A percentile compares a stretch with the other conserved stretches of the same genome.
Conservation (phyloP, 2,888 invertebrate genomes). For the Latheticus oryzae region DNA sequence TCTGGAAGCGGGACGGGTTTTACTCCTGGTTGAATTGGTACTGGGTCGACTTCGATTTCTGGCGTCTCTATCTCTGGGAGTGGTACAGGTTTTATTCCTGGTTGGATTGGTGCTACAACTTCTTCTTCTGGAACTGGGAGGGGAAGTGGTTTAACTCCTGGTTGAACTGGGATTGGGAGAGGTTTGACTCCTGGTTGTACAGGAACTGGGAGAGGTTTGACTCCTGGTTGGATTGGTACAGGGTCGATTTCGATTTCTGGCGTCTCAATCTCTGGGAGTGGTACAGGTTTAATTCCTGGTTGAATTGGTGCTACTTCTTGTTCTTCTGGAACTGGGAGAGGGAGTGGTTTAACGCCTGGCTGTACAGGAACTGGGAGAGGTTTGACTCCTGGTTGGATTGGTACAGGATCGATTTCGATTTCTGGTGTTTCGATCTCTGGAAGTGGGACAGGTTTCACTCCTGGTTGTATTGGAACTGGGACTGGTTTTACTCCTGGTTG, state of each 20-base stretch:
- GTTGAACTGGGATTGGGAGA: slow-evolving; percentile 12
- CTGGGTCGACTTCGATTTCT: slow-evolving; percentile 9
- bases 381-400: slow-evolving; percentile 19
- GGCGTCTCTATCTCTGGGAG: slow-evolving; percentile 3
- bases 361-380: slow-evolving; percentile 8
- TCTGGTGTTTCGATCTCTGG: slow-evolving; percentile 20
- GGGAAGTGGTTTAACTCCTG: slow-evolving; percentile 19
- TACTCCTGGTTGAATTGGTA: slow-evolving; percentile 6
- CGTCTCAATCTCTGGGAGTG: slow-evolving; percentile 13
- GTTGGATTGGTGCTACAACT: background rate
- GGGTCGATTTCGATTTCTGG: slow-evolving; percentile 12
- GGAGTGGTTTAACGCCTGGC: slow-evolving; percentile 14
- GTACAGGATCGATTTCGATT: slow-evolving; percentile 13
- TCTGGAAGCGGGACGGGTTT: slow-evolving; percentile 6
- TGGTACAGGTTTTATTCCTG: slow-evolving; percentile 9
- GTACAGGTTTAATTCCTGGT: slow-evolving; percentile 20
- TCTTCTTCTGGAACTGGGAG: too few species aligned
- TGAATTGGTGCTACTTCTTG: slow-evolving; percentile 8
- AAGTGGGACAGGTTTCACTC: slow-evolving; percentile 11
- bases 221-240: slow-evolving; percentile 17
- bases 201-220: slow-evolving; percentile 8
- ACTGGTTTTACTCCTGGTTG: slow-evolving; percentile 12
- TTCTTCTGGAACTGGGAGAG: slow-evolving; percentile 2
- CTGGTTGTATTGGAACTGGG: slow-evolving; percentile 14
- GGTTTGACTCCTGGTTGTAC: slow-evolving; percentile 11